A percentile compares a stretch with the other conserved stretches of the same genome.
Conservation (phyloP, 2,888 invertebrate species). For the Periphyllus acericola region DNA sequence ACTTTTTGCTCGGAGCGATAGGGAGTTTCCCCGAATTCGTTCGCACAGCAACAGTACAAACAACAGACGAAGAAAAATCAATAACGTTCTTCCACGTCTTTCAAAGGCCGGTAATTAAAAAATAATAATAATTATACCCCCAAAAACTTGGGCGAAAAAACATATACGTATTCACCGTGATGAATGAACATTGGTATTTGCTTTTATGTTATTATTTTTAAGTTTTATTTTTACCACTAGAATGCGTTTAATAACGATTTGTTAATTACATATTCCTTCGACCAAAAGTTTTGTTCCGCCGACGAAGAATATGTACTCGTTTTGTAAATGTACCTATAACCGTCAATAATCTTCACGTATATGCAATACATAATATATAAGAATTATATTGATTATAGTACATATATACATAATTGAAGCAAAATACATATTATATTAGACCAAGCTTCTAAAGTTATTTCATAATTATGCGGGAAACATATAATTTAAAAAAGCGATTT, state of each 20-base stretch:
- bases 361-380: background rate
- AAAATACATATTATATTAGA: background rate
- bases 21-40: constrained; percentile 31
- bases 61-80: constrained; percentile 53
- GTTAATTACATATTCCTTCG: background rate
- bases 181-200: background rate
- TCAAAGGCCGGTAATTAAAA: constrained; percentile 44
- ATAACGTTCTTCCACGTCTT: constrained; percentile 36
- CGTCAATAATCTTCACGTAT: background rate
- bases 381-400: background rate
- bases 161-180: background rate
- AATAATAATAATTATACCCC: constrained; percentile 35
- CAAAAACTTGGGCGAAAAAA: constrained; percentile 1
- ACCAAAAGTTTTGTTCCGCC: background rate
- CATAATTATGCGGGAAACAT: background rate
- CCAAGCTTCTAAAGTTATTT: background rate
- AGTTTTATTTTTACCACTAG: background rate
- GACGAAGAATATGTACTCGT: background rate
- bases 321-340: background rate
- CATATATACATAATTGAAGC: background rate
- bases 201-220: background rate
- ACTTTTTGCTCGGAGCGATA: constrained; percentile 8
- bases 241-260: background rate
- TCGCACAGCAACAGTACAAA: constrained; percentile 44
- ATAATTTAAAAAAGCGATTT: background rate